A percentile compares a stretch with the other conserved stretches of the same genome.
Conservation (phyloP, 2,797 vertebrate species). For the Melanotaenia maccullochi region DNA sequence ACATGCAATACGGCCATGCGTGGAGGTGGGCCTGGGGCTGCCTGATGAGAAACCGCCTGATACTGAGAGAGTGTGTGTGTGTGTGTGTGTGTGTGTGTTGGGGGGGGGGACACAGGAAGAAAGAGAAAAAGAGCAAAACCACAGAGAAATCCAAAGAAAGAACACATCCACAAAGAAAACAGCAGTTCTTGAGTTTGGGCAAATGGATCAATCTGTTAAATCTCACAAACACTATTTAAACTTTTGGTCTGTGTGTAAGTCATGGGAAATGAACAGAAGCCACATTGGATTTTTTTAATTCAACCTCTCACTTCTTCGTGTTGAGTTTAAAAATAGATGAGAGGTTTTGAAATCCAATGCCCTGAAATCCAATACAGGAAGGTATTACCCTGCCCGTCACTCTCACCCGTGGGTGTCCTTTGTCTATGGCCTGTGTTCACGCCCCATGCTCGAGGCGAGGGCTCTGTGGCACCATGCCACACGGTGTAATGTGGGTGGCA, state of each 20-base stretch:
- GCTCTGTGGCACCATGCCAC: conserved; percentile 76
- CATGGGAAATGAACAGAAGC: conserved; percentile 45
- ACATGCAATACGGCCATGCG: conserved; percentile 65
- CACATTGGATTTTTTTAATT: conserved; percentile 42
- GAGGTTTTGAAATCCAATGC: conserved; percentile 72
- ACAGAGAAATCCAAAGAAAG: conserved; percentile 34
- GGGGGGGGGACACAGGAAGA: conserved; percentile 20
- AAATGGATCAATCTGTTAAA: conserved; percentile 39
- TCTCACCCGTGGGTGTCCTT: conserved; percentile 78
- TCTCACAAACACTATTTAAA: conserved; percentile 12
- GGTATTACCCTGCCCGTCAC: conserved; percentile 73
- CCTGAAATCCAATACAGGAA: conserved; percentile 75
- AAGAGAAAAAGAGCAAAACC: conserved; percentile 24
- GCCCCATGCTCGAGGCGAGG: conserved; percentile 73
- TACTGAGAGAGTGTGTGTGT: conserved; percentile 27
- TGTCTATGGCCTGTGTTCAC: conserved; percentile 76
- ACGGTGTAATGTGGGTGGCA: conserved; percentile 70
- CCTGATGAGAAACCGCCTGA: conserved; percentile 69
- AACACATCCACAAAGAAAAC: conserved; percentile 44
- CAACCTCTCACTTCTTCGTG: conserved; percentile 67
- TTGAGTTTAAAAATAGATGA: conserved; percentile 72
- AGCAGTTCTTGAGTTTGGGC: conserved; percentile 50
- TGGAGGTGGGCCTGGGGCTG: conserved; percentile 75
- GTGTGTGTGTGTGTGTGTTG: background rate
- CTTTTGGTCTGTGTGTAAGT: conserved; percentile 15